Base-by-base conservation (phyloP, 2,113 vertebrate genomes). In the Pogona vitticeps region DNA sequence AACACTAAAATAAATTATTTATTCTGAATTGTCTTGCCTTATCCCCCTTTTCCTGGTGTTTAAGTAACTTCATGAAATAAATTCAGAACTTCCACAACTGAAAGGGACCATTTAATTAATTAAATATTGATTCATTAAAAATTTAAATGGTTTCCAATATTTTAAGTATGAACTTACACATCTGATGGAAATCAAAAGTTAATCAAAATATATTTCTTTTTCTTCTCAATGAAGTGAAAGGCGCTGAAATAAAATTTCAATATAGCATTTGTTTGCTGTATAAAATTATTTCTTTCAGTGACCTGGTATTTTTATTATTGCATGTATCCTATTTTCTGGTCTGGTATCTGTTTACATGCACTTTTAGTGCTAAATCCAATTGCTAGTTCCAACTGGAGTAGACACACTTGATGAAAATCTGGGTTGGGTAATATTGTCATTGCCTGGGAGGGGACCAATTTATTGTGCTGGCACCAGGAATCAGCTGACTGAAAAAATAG, bases 1-100 rank as follows among this genome's bases (percentile, higher is more conserved):
- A 92, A 88, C 76, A 79, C 76, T 84, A 61, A 14, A 84, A 80
- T 52, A 93, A 94, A 89, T 88, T 91, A 94, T 94, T 95, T 90
- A 88, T 94, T 94, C 84, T 91, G 76, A 90, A 90, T 83, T 88
- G 61, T 89, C 82, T 92, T 85, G 58, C 58, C 87, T 6, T 86
- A 63, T 91, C 88, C n/a, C 95, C 91, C 61, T 67, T 91, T 92
- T 76, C 46, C 84, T 65, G 81, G n/a, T 84, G 40, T 83, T 92
- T 91, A 93, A 92, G 80, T 70, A 84, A 88, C 87, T 85, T 59
- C 91, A 91, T 63, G 92, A 89, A 95, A 91, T 86, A 15, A 93
- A 77, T 88, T 88, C 14, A 1, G 84, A 91, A 70, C 75, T 90
- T 80, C 88, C 26, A 1, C 80, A 95, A 93, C 58, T 85, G 82